A percentile compares a stretch with the other conserved stretches of the same genome.
phyloP scores from a whole-genome alignment of 2,888 invertebrate genomes.

The Tetrapedia diversipes region DNA sequence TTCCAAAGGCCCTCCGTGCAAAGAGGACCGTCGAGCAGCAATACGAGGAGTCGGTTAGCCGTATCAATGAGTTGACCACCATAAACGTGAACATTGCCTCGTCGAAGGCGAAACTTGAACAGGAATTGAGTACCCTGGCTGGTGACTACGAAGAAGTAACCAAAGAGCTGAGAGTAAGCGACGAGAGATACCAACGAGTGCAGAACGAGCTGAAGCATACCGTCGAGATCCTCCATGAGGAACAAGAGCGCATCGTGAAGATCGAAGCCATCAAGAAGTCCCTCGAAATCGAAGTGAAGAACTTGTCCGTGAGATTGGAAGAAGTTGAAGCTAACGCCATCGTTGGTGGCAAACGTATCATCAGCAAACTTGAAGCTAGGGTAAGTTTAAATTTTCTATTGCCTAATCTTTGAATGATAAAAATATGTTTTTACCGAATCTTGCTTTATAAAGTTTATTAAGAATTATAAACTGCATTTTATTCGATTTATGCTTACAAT shows the following conservation, averaged over 20 bases:
- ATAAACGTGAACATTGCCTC: constrained; percentile 98
- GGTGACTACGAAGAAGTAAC: constrained; percentile 99
- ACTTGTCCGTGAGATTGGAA: constrained; percentile 95
- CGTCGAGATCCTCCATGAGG: constrained; percentile 96
- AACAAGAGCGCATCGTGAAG: constrained; percentile 98
- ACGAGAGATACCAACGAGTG: constrained; percentile 97
- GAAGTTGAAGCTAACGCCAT: constrained; percentile 99
- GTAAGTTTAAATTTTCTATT: constrained; percentile 76
- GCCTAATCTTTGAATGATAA: too few relatives aligned
- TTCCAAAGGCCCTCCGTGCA: constrained; percentile 91
- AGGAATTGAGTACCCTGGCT: constrained; percentile 94
- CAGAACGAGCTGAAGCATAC: constrained; percentile 96
- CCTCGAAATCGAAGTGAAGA: constrained; percentile 98
- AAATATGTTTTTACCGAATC: too few relatives aligned
- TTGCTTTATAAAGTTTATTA: too few relatives aligned
- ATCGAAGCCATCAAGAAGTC: constrained; percentile 99
- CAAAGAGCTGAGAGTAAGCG: constrained; percentile 95
- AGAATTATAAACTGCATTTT: too few relatives aligned
- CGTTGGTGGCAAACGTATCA: constrained; percentile 97
- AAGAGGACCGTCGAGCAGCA: constrained; percentile 95
- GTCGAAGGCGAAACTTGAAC: constrained; percentile 97
- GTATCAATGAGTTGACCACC: constrained; percentile 96
- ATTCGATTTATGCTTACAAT: too few relatives aligned
- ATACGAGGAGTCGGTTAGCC: constrained; percentile 94
- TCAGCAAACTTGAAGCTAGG: constrained; percentile 97